Conservation (phyloP, 2,888 invertebrate genomes). For the Eilema sororculum region DNA sequence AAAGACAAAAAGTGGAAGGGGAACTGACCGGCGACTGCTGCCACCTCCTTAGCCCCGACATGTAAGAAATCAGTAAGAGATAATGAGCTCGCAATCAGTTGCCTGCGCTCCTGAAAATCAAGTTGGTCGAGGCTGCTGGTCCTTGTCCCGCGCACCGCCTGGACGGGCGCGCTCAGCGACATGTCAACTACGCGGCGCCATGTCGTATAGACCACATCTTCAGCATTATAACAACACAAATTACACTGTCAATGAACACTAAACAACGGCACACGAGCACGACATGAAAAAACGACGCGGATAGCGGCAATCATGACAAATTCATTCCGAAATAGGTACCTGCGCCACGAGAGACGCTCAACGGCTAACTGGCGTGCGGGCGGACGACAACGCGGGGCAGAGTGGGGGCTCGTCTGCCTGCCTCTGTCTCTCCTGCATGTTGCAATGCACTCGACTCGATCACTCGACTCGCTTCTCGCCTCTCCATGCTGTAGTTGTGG, state of each 20-base stretch:
- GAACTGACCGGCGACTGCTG: constrained; percentile 83
- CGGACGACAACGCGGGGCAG: constrained; percentile 68
- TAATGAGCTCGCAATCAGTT: constrained; percentile 95
- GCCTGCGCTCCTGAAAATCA: constrained; percentile 96
- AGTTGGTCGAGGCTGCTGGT: constrained; percentile 95
- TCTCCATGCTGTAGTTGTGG: constrained; percentile 40
- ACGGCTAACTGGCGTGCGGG: constrained; percentile 80
- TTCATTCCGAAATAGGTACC: constrained; percentile 66
- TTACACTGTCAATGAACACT: constrained; percentile 71
- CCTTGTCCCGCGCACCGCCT: constrained; percentile 86
- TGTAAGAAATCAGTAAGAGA: constrained; percentile 95
- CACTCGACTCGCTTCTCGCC: constrained; percentile 69
- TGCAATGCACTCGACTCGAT: constrained; percentile 78
- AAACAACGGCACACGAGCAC: constrained; percentile 81
- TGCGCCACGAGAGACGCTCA: constrained; percentile 84
- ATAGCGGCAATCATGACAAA: constrained; percentile 61
- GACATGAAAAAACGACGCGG: constrained; percentile 67
- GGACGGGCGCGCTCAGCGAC: constrained; percentile 85
- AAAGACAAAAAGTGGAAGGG: constrained; percentile 60
- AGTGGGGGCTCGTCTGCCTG: constrained; percentile 79
- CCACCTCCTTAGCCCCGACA: constrained; percentile 88
- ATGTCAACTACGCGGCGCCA: constrained; percentile 85
- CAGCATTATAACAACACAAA: constrained; percentile 69
- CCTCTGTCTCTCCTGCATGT: constrained; percentile 77
- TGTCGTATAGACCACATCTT: constrained; percentile 71